A percentile compares a stretch with the other conserved stretches of the same genome.
These are phyloP conservation scores for Limenitis camilla DNA, from an alignment of 2,888 invertebrate species.

Conservation along the genomic window DNA sequence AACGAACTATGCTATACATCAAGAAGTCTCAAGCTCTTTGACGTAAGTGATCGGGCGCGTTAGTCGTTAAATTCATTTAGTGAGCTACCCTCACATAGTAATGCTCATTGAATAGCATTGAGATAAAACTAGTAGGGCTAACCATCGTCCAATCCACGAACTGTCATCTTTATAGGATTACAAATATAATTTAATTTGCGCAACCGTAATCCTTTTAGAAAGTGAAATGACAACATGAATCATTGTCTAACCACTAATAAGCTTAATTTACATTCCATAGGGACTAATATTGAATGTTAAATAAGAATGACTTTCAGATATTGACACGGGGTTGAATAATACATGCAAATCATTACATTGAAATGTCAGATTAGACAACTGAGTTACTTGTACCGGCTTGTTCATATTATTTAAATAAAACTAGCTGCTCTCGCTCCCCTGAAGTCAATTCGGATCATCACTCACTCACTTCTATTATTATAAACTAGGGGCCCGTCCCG, in stretches of 20 bases:
- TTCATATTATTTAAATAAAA: too few species aligned
- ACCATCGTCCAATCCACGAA: background rate
- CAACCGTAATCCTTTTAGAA: conserved; percentile 15
- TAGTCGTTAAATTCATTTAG: too few species aligned
- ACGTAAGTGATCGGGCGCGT: too few species aligned
- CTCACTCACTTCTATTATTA: too few species aligned
- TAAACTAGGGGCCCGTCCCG: too few species aligned
- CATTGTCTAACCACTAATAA: background rate
- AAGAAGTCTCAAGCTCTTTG: too few species aligned
- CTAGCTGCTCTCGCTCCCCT: too few species aligned
- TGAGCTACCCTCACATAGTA: too few species aligned
- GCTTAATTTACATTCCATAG: background rate
- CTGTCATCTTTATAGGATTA: background rate
- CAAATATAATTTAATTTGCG: conserved; percentile 6
- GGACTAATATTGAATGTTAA: conserved; percentile 1
- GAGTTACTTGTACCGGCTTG: background rate
- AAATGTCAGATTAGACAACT: conserved; percentile 21
- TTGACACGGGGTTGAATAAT: conserved; percentile 20
- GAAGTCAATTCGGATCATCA: too few species aligned
- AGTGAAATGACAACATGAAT: conserved; percentile 10
- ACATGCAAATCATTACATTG: conserved; percentile 27
- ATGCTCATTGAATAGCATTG: too few species aligned
- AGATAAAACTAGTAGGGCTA: background rate
- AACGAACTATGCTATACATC: too few species aligned
- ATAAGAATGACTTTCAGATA: background rate